A percentile compares a stretch with the other conserved stretches of the same genome.
phyloP scores from a whole-genome alignment of 2,888 invertebrate species.

The Melanostoma mellinum region DNA sequence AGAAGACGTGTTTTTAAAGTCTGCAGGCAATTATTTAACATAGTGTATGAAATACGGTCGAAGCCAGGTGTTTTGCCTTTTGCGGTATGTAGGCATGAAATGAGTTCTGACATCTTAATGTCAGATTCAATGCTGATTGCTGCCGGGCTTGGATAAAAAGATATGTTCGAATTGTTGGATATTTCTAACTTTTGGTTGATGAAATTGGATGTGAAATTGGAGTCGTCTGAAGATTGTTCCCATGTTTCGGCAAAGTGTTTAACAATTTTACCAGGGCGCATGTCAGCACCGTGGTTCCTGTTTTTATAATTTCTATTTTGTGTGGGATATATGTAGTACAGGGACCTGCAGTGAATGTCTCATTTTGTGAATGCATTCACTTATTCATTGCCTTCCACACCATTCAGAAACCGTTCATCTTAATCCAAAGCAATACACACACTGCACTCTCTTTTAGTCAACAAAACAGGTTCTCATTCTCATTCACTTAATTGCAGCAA shows the following conservation, averaged over 20 bases:
- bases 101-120: constrained; percentile 6
- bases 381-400: too few relatives aligned
- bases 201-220: constrained; percentile 1
- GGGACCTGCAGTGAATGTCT: too few relatives aligned
- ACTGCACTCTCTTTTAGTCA: too few relatives aligned
- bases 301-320: constrained; percentile 15
- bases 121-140: background rate
- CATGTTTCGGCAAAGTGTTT: constrained; percentile 25
- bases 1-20: constrained; percentile 4
- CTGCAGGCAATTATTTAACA: constrained; percentile 14
- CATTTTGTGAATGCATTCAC: too few relatives aligned
- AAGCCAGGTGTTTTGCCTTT: constrained; percentile 28
- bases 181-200: constrained; percentile 19
- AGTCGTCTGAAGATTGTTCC: constrained; percentile 13
- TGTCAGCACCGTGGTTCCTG: background rate
- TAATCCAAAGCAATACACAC: too few relatives aligned
- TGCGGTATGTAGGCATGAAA: background rate
- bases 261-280: constrained; percentile 4
- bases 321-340: constrained; percentile 1
- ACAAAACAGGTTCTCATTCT: too few relatives aligned
- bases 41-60: constrained; percentile 14
- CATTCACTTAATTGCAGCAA: too few relatives aligned
- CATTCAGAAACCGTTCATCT: too few relatives aligned
- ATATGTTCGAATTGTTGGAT: background rate
- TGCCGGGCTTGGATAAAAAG: background rate